phyloP scores from a whole-genome alignment of 2,888 invertebrate genomes.

The Trachelus tabidus region DNA sequence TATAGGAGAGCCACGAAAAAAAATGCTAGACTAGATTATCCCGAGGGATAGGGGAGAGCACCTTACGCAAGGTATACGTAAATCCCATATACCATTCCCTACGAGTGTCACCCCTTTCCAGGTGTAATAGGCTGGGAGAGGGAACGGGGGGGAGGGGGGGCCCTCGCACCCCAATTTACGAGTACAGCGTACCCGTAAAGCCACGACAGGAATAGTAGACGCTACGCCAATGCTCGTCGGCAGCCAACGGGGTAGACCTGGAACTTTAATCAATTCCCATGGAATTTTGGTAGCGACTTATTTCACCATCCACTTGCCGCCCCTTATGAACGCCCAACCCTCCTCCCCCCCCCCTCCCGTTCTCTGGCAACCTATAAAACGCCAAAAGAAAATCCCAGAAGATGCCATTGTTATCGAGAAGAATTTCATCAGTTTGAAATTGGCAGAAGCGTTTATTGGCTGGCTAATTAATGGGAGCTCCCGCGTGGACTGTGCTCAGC shows the following conservation, averaged over 20 bases:
- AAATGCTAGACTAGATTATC: conserved; percentile 33
- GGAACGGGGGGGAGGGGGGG: too few species aligned
- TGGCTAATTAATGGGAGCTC: neutral
- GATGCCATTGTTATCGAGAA: neutral
- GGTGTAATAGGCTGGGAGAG: neutral
- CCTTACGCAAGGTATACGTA: neutral
- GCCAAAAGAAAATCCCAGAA: neutral
- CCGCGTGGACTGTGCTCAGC: neutral
- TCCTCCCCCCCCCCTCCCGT: neutral
- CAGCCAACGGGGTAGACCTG: neutral
- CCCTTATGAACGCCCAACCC: too few species aligned
- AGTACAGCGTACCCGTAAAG: conserved; percentile 25
- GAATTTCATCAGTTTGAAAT: neutral
- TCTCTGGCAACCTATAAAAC: neutral
- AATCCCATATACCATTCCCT: neutral
- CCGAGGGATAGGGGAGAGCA: neutral
- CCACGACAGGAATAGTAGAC: neutral
- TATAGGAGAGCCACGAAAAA: conserved; percentile 22
- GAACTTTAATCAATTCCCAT: neutral
- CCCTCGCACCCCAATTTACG: conserved; percentile 41
- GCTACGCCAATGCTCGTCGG: neutral
- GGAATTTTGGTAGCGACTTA: neutral
- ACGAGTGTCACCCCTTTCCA: neutral
- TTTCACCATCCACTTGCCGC: neutral
- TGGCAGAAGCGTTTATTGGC: neutral